phyloP scores from a whole-genome alignment of 1,140 invertebrate species.

The Spodoptera frugiperda region DNA sequence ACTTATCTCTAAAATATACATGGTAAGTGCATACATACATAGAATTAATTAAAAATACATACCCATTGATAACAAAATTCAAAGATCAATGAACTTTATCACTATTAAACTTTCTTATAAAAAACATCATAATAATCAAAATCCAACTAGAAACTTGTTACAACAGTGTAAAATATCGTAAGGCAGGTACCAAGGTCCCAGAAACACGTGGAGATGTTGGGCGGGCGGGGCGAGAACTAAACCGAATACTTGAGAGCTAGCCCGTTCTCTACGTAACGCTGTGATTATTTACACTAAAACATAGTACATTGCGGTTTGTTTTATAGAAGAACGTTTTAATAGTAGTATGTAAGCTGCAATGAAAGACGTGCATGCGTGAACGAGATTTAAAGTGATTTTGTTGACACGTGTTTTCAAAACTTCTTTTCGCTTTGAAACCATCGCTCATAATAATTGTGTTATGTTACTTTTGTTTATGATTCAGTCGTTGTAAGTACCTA shows the following conservation, averaged over 20 bases:
- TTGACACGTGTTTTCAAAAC: too few species aligned
- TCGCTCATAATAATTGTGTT: too few species aligned
- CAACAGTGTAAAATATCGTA: slow-evolving; percentile 1
- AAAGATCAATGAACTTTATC: background rate
- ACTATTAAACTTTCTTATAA: background rate
- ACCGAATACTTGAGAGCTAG: slow-evolving; percentile 12
- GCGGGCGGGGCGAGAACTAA: slow-evolving; percentile 51
- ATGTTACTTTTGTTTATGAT: too few species aligned
- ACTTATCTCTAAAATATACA: too few species aligned
- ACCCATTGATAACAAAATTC: slow-evolving; percentile 25
- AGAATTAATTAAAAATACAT: background rate
- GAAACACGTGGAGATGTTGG: slow-evolving; percentile 54
- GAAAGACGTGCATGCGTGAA: background rate
- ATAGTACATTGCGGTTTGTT: background rate
- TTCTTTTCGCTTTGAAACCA: too few species aligned
- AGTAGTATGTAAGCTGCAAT: background rate
- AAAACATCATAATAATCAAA: background rate
- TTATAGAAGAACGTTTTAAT: background rate
- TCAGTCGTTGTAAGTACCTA: too few species aligned
- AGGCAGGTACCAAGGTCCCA: slow-evolving; percentile 49
- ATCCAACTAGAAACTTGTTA: background rate
- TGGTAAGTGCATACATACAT: too few species aligned
- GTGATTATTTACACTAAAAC: background rate
- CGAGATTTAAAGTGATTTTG: too few species aligned
- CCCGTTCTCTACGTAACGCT: background rate